A percentile compares a stretch with the other conserved stretches of the same genome.
Conservation (phyloP, 2,797 vertebrate species). For the Chrysocyon brachyurus region DNA sequence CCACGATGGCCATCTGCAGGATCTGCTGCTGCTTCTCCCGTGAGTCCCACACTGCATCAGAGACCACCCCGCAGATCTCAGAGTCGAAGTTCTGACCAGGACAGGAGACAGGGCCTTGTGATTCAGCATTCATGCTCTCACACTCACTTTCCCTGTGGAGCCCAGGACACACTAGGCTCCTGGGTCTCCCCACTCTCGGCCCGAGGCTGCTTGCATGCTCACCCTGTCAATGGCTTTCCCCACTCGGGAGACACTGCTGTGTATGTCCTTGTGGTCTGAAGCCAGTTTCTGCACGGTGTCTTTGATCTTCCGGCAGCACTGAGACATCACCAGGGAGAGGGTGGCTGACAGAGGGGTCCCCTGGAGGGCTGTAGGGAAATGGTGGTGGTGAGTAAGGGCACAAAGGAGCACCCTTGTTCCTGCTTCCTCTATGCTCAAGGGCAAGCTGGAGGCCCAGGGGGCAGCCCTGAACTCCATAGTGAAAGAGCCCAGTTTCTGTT, state of each 20-base stretch:
- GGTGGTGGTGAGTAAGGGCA: not conserved
- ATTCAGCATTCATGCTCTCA: not conserved
- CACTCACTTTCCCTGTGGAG: not conserved
- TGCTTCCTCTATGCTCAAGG: not conserved
- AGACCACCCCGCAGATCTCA: slow-evolving; percentile 95
- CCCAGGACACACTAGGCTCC: not conserved
- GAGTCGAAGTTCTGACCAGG: slow-evolving; percentile 94
- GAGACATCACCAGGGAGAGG: slow-evolving; percentile 94
- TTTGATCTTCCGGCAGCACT: slow-evolving; percentile 96
- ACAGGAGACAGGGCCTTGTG: slow-evolving; percentile 8
- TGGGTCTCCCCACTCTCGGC: not conserved
- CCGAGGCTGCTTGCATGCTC: slow-evolving; percentile 59
- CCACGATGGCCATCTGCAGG: slow-evolving; percentile 94
- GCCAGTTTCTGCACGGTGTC: slow-evolving; percentile 95
- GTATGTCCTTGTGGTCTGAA: slow-evolving; percentile 95
- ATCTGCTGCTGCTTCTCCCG: slow-evolving; percentile 93
- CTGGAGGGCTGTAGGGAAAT: slow-evolving; percentile 91
- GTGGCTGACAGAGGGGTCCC: slow-evolving; percentile 92
- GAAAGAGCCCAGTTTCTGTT: not conserved
- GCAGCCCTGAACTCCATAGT: not conserved
- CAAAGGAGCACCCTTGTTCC: not conserved
- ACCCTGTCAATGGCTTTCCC: slow-evolving; percentile 96
- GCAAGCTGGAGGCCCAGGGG: not conserved
- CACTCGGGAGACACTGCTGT: slow-evolving; percentile 95
- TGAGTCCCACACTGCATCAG: slow-evolving; percentile 94